phyloP scores from a whole-genome alignment of 2,888 invertebrate species.

The Pheosia gnoma region DNA sequence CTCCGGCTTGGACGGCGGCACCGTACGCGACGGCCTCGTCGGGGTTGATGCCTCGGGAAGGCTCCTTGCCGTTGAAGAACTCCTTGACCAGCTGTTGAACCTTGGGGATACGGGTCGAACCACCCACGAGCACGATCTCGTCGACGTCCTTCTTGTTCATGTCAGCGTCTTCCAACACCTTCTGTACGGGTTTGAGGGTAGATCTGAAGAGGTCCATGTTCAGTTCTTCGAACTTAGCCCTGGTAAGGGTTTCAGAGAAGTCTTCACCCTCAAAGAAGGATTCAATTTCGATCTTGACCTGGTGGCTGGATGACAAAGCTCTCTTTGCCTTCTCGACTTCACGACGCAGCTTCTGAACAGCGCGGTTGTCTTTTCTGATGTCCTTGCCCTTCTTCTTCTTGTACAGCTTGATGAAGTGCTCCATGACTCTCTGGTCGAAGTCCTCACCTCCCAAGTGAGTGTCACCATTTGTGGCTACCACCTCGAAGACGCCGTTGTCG shows the following conservation, averaged over 20 bases:
- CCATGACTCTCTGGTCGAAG: constrained; percentile 99
- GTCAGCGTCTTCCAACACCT: constrained; percentile 98
- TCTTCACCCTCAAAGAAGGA: constrained; percentile 99
- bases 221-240: constrained; percentile 99
- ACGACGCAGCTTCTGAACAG: constrained; percentile 97
- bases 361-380: constrained; percentile 96
- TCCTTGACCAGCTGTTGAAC: constrained; percentile 96
- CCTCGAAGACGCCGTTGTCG: constrained; percentile 99
- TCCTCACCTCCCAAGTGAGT: constrained; percentile 99
- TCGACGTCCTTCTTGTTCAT: constrained; percentile 99
- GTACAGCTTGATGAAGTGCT: constrained; percentile 99
- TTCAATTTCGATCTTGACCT: constrained; percentile 99
- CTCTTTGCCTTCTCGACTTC: constrained; percentile 99
- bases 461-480: constrained; percentile 96
- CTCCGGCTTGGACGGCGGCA: constrained; percentile 99
- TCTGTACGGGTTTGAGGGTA: constrained; percentile 97
- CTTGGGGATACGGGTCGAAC: constrained; percentile 99
- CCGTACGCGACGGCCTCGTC: constrained; percentile 99
- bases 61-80: constrained; percentile 99
- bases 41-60: constrained; percentile 98
- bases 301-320: constrained; percentile 96
- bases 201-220: constrained; percentile 97
- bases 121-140: constrained; percentile 99
- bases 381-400: constrained; percentile 99
- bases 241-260: constrained; percentile 98